Evolutionary conservation across 2,113 vertebrate species (phyloP).

Genomic region (Eclectus roratus): DNA sequence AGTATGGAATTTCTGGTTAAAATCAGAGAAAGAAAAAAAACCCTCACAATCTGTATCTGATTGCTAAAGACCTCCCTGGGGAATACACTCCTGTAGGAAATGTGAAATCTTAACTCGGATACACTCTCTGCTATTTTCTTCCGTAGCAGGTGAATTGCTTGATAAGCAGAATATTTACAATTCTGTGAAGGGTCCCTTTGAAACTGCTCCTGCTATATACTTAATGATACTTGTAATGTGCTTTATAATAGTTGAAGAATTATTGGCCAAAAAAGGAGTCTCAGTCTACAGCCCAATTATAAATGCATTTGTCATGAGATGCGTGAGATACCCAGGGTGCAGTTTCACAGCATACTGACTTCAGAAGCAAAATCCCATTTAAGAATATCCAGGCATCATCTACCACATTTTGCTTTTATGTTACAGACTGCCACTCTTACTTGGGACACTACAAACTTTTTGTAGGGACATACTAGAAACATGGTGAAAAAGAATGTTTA

Average conservation of each 20-base stretch:
- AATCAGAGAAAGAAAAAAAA: background rate
- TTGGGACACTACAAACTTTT: background rate
- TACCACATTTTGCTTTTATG: background rate
- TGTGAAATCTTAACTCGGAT: background rate
- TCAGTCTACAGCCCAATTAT: background rate
- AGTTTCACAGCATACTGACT: background rate
- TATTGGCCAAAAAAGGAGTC: background rate
- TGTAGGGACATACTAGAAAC: background rate
- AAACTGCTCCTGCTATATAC: background rate
- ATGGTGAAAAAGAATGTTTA: background rate
- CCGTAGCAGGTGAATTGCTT: background rate
- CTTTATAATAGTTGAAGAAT: background rate
- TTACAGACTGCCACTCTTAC: background rate
- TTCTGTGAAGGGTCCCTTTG: background rate
- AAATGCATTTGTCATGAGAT: background rate
- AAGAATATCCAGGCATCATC: background rate
- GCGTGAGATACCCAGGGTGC: background rate
- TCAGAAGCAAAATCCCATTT: background rate
- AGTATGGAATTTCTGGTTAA: background rate
- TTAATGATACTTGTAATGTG: background rate
- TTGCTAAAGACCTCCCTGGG: background rate
- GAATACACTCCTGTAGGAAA: background rate
- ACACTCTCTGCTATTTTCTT: background rate
- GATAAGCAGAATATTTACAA: slow-evolving; percentile 6
- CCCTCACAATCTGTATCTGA: background rate